phyloP scores from a whole-genome alignment of 2,797 vertebrate genomes.

The Peromyscus attwateri region DNA sequence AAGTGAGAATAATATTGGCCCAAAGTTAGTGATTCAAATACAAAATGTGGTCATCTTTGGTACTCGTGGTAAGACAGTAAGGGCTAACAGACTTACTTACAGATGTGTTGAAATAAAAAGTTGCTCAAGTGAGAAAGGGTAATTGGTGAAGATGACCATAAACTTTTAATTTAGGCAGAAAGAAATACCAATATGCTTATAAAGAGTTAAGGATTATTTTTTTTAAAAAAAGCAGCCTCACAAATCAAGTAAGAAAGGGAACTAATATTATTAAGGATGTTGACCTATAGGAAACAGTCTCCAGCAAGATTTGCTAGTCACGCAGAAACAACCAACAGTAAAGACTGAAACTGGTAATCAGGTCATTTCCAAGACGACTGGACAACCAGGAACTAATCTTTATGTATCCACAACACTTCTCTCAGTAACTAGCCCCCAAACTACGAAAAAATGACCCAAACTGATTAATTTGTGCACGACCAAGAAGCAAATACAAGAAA shows the following conservation, averaged over 20 bases:
- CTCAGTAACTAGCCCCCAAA: not conserved
- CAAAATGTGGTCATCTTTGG: conserved; percentile 27
- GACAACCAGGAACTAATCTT: not conserved
- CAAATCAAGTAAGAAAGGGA: not conserved
- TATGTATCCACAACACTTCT: not conserved
- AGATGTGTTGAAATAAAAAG: not conserved
- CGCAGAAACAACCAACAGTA: conserved; percentile 36
- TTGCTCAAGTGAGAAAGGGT: not conserved
- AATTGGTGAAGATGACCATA: conserved; percentile 21
- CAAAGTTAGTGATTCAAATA: conserved; percentile 30
- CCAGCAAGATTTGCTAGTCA: conserved; percentile 3
- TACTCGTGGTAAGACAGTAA: not conserved
- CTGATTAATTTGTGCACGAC: not conserved
- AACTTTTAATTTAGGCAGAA: conserved; percentile 26
- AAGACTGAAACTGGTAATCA: not conserved
- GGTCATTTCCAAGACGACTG: not conserved
- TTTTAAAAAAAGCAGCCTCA: not conserved
- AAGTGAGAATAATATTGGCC: conserved; percentile 31
- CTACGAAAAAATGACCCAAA: not conserved
- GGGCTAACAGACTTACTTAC: not conserved
- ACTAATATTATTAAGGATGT: not conserved
- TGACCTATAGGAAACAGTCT: not conserved
- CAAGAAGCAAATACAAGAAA: conserved; percentile 9
- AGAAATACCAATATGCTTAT: conserved; percentile 34
- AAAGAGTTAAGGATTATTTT: not conserved